Evolutionary conservation across 2,797 vertebrate species (phyloP).

Genomic region (Chanos chanos): DNA sequence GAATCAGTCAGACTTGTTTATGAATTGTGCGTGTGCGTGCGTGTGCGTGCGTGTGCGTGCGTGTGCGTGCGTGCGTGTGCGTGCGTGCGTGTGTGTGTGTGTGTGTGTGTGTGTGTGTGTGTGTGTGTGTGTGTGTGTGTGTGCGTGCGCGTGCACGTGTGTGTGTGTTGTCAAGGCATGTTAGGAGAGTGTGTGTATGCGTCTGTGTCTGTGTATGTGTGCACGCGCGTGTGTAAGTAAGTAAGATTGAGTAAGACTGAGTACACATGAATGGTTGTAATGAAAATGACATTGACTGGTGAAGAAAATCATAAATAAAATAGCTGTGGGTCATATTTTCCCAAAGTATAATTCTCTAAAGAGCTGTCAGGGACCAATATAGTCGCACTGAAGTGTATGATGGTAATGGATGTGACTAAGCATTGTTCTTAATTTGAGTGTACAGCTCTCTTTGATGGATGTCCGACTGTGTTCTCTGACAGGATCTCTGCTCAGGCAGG

Average conservation of each 20-base stretch:
- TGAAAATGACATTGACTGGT: too few species aligned
- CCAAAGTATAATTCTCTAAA: too few species aligned
- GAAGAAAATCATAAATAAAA: too few species aligned
- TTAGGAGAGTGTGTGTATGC: not conserved
- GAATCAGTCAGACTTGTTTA: conserved; percentile 45
- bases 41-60: conserved; percentile 10
- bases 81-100: conserved; percentile 36
- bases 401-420: too few species aligned
- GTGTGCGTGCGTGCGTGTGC: conserved; percentile 31
- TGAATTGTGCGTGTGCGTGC: conserved; percentile 16
- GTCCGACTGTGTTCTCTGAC: not conserved
- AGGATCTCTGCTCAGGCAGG: not conserved
- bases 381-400: too few species aligned
- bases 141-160: not conserved
- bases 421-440: not conserved
- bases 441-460: not conserved
- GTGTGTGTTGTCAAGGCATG: conserved; percentile 18
- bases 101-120: not conserved
- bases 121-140: not conserved
- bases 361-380: too few species aligned
- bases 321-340: too few species aligned
- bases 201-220: not conserved
- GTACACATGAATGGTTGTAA: too few species aligned
- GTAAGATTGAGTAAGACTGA: not conserved
- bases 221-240: not conserved